phyloP scores from a whole-genome alignment of 2,888 invertebrate species.

The Hanleya hanleyi region DNA sequence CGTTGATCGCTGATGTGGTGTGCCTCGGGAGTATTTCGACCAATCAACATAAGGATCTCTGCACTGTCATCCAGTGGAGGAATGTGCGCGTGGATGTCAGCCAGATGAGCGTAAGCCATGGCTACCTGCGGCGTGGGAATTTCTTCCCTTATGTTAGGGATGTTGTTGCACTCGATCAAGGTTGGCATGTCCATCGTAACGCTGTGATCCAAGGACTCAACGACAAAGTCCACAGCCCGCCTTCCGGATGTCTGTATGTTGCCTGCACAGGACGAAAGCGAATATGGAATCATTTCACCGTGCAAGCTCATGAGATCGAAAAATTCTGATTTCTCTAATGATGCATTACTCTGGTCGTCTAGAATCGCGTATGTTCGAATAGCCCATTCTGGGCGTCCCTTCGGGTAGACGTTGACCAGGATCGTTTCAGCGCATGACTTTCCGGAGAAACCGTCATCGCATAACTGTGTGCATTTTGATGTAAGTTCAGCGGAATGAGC shows the following conservation, averaged over 20 bases:
- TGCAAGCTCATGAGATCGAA: constrained; percentile 27
- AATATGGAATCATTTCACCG: constrained; percentile 6
- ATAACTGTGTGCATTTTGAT: constrained; percentile 30
- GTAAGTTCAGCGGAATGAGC: too few relatives aligned
- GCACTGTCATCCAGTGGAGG: constrained; percentile 17
- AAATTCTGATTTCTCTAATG: constrained; percentile 28
- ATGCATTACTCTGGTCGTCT: constrained; percentile 41
- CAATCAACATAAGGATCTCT: constrained; percentile 24
- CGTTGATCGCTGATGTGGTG: constrained; percentile 25
- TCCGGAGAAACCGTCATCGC: constrained; percentile 21
- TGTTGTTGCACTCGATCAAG: constrained; percentile 34
- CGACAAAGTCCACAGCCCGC: constrained; percentile 15
- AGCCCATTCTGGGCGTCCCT: constrained; percentile 17
- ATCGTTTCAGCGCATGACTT: constrained; percentile 41
- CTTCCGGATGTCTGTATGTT: constrained; percentile 15
- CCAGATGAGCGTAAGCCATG: constrained; percentile 16
- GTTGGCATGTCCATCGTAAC: constrained; percentile 16
- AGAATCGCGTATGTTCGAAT: constrained; percentile 25
- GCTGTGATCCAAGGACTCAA: constrained; percentile 25
- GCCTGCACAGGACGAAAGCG: constrained; percentile 34
- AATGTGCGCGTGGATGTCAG: constrained; percentile 11
- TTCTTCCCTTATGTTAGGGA: constrained; percentile 28
- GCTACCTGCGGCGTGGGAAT: constrained; percentile 35
- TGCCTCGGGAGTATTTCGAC: constrained; percentile 23
- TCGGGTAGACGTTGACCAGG: constrained; percentile 27